Conservation (phyloP, 2,113 vertebrate species). For the Cromileptes altivelis region DNA sequence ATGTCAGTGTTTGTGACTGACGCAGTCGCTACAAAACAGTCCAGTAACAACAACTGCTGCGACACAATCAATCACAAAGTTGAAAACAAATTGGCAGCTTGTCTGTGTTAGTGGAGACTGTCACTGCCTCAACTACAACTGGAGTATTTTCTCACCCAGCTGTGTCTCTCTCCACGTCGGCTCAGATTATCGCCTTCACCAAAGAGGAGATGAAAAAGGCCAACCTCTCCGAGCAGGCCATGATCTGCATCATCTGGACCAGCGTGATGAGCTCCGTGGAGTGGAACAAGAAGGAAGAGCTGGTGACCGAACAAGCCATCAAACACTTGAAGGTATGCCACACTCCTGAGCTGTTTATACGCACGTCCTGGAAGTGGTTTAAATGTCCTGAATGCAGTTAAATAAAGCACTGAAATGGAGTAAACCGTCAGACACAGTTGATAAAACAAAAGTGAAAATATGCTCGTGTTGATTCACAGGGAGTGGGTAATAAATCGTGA, state of each 20-base stretch:
- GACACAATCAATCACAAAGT: background rate
- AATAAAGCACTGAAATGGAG: background rate
- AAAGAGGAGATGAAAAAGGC: conserved; percentile 99
- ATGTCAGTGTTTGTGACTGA: background rate
- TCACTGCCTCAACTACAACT: no score
- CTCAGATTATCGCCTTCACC: conserved; percentile 93
- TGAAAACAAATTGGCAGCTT: background rate
- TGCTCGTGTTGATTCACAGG: background rate
- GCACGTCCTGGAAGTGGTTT: no score
- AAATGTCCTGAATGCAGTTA: background rate
- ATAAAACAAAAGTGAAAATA: no score
- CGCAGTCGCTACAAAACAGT: background rate
- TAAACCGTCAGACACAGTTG: background rate
- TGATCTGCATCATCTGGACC: conserved; percentile 95
- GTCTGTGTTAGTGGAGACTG: no score
- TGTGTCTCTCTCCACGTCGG: fast-evolving
- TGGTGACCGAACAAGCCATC: conserved; percentile 99
- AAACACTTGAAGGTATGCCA: conserved; percentile 96
- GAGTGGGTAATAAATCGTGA: background rate
- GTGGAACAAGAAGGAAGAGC: conserved; percentile 99
- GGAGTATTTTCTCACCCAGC: no score
- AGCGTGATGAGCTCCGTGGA: conserved; percentile 98
- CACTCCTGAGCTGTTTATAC: background rate
- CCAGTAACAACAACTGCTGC: background rate
- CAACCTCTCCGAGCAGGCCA: conserved; percentile 94